Conservation (phyloP, 1,140 invertebrate species). For the Caenorhabditis latens region DNA sequence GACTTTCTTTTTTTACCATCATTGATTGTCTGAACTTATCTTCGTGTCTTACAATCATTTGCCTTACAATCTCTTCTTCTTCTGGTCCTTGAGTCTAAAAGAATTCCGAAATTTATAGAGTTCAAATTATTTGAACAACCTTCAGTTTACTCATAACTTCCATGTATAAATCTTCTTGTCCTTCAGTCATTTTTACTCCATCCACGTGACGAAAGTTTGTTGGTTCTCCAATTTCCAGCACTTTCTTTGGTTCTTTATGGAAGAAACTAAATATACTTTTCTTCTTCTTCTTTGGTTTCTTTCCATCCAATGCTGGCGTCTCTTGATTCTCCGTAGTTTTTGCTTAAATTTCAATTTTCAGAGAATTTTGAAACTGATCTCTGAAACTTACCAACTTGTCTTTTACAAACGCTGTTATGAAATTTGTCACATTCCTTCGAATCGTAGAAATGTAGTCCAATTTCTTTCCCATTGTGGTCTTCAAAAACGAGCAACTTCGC, state of each 20-base stretch:
- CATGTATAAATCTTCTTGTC: conserved; percentile 24
- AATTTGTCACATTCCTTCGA: conserved; percentile 33
- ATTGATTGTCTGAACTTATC: conserved; percentile 20
- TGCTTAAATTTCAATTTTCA: neutral
- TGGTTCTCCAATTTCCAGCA: conserved; percentile 3
- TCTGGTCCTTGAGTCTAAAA: neutral
- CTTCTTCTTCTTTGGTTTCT: conserved; percentile 24
- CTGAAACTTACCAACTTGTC: conserved; percentile 1
- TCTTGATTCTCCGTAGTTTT: neutral
- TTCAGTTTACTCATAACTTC: conserved; percentile 17
- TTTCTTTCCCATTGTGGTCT: neutral
- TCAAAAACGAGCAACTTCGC: conserved; percentile 18
- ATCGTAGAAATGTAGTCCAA: conserved; percentile 24
- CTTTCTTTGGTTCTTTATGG: neutral
- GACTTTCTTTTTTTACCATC: conserved; percentile 35
- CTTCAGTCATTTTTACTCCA: conserved; percentile 8
- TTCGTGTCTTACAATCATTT: conserved; percentile 1
- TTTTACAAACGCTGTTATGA: conserved; percentile 31
- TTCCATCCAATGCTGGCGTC: neutral
- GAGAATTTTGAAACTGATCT: neutral
- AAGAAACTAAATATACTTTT: neutral
- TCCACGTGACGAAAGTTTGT: conserved; percentile 15
- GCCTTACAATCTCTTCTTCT: conserved; percentile 14
- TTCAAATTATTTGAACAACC: neutral
- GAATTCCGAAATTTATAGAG: neutral